Percentiles rank a stretch among this genome's conserved stretches.
Conservation (phyloP, 2,797 vertebrate genomes). For the Gorsachius magnificus region DNA sequence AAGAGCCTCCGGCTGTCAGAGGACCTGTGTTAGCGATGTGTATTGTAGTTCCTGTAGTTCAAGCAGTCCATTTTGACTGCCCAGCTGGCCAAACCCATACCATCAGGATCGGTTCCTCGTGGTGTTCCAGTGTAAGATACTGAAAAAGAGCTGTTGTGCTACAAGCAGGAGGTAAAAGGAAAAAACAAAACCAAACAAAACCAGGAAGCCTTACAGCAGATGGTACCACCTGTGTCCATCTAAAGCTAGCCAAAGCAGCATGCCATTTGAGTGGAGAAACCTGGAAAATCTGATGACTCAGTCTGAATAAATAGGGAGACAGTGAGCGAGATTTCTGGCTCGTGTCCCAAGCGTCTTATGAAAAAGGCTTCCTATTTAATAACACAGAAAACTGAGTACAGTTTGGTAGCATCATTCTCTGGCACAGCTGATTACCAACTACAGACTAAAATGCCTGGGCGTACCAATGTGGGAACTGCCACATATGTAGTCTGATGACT, state of each 20-base stretch:
- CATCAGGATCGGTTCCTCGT: background rate
- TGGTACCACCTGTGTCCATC: slow-evolving; percentile 30
- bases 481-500: background rate
- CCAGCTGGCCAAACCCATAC: background rate
- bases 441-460: background rate
- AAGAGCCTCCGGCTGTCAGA: background rate
- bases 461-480: background rate
- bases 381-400: slow-evolving; percentile 14
- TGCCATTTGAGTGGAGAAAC: slow-evolving; percentile 35
- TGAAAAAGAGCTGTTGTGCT: slow-evolving; percentile 45
- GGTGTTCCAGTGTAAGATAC: background rate
- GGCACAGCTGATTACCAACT: background rate
- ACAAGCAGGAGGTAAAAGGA: background rate
- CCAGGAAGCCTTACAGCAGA: background rate
- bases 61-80: background rate
- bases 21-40: background rate
- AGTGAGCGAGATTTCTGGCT: slow-evolving; percentile 42
- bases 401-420: slow-evolving; percentile 14
- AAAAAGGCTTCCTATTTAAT: slow-evolving; percentile 10
- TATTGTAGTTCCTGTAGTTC: background rate
- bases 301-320: slow-evolving; percentile 11
- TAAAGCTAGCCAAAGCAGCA: slow-evolving; percentile 27
- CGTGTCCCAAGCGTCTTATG: background rate
- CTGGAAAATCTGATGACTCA: slow-evolving; percentile 45
- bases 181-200: slow-evolving; percentile 27